Base-by-base conservation (phyloP, 1,140 invertebrate species). In the Formica exsecta region DNA sequence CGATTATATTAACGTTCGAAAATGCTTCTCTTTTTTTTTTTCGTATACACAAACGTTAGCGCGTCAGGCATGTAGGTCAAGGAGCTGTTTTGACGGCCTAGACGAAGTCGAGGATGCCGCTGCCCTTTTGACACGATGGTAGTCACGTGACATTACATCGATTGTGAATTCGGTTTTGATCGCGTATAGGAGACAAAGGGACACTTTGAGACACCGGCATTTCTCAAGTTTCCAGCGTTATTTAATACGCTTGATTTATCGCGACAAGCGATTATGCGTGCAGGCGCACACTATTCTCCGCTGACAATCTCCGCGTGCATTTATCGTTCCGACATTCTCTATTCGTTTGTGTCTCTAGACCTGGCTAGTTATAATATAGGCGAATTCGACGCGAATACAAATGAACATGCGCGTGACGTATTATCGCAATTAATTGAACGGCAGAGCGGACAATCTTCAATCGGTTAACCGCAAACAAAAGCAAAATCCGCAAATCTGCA, bases 61-160 rank as follows among this genome's bases (percentile, higher is more conserved):
- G 32, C 32, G n/a, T 57, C 11, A 7, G 38, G 9, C 38, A 90
- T 90, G 48, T 85, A 16, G 86, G 89, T 86, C 89, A 65, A 57
- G 65, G 59, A 62, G 68, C 51, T 71, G 74, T 89, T 89, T 89
- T 83, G 59, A 51, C 54, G 41, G 38, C 59, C 79, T 87, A 90
- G 81, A 80, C 25, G 22, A 2, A 90, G 25, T 16, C 19, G 57
- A 70, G 29, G 54, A 81, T 73, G 44, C 73, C 16, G 25, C 44
- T 80, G 29, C 71, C 87, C 73, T 77, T 89, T 88, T 77, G 19
- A 41, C 48, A 51, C 48, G 48, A 51, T 25, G 19, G 11, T 16
- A 13, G 38, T 5, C 41, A 61, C 32, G 7, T n/a, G 54, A 87
- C 32, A 9, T 73, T 54, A 22, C 48, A 16, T 32, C 29, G 25